A percentile compares a stretch with the other conserved stretches of the same genome.
phyloP scores from a whole-genome alignment of 2,113 vertebrate species.

The Scytalopus superciliaris region DNA sequence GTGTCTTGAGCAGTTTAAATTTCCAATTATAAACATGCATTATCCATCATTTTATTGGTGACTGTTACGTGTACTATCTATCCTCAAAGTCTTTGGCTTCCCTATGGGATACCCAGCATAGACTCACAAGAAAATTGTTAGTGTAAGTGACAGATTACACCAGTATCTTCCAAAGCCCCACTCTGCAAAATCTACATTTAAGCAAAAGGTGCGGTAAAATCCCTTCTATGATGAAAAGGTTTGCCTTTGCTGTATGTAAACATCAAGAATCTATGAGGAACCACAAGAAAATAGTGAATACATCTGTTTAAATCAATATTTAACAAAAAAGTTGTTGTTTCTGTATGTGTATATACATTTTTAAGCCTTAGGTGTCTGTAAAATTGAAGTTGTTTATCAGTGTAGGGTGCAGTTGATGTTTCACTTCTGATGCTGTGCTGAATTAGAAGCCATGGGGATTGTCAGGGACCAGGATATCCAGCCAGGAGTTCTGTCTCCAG shows the following conservation, averaged over 20 bases:
- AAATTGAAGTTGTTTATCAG: not conserved
- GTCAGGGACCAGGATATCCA: not conserved
- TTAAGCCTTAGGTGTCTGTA: not conserved
- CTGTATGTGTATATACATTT: not conserved
- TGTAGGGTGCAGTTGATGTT: not conserved
- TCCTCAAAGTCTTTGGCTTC: not conserved
- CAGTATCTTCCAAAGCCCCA: not conserved
- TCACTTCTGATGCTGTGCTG: not conserved
- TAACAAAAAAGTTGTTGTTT: not conserved
- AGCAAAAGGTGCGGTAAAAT: not conserved
- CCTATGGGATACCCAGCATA: not conserved
- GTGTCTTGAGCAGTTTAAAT: not conserved
- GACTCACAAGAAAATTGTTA: not conserved
- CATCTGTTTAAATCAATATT: not conserved
- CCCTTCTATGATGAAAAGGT: not conserved
- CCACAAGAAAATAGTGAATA: not conserved
- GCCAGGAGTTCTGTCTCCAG: not conserved
- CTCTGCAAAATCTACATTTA: not conserved
- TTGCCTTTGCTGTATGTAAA: not conserved
- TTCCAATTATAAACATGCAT: not conserved
- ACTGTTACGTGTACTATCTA: not conserved
- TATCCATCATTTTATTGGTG: not conserved
- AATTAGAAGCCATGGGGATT: not conserved
- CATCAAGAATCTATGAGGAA: not conserved
- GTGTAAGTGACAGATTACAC: not conserved